These are phyloP conservation scores for Chrosomus eos DNA, from an alignment of 2,797 vertebrate genomes.

Conservation along the genomic window DNA sequence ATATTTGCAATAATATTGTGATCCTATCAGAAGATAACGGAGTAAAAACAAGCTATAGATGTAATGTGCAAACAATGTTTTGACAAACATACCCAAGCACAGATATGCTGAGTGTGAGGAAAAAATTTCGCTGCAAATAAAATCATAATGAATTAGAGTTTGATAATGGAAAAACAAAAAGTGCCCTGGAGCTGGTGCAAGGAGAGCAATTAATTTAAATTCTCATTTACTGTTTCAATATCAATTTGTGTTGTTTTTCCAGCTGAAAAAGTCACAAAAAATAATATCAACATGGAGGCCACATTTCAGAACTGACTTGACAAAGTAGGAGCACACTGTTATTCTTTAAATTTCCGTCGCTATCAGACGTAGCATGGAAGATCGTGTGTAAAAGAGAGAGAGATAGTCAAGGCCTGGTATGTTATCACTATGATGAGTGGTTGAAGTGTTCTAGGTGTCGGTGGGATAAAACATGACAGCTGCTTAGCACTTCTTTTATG, in stretches of 20 bases:
- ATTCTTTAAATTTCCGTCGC: neutral
- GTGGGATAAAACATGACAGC: slow-evolving; percentile 74
- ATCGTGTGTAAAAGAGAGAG: slow-evolving; percentile 45
- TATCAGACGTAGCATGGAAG: slow-evolving; percentile 19
- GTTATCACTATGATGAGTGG: slow-evolving; percentile 63
- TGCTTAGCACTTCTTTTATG: slow-evolving; percentile 74
- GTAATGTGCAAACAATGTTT: neutral
- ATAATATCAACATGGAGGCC: neutral
- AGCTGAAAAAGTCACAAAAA: neutral
- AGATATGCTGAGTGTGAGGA: neutral
- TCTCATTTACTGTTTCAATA: neutral
- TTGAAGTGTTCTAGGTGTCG: slow-evolving; percentile 66
- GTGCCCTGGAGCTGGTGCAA: neutral
- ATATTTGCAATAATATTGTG: slow-evolving; percentile 1
- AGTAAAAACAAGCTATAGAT: neutral
- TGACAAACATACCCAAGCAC: neutral
- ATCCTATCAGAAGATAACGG: neutral
- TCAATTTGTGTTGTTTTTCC: neutral
- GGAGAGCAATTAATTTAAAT: neutral
- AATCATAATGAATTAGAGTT: neutral
- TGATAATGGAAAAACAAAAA: neutral
- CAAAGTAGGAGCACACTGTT: neutral
- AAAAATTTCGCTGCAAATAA: neutral
- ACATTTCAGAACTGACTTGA: neutral
- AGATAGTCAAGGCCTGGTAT: slow-evolving; percentile 45